Evolutionary conservation across 2,888 invertebrate species (phyloP).

Genomic region (Leptothorax acervorum): DNA sequence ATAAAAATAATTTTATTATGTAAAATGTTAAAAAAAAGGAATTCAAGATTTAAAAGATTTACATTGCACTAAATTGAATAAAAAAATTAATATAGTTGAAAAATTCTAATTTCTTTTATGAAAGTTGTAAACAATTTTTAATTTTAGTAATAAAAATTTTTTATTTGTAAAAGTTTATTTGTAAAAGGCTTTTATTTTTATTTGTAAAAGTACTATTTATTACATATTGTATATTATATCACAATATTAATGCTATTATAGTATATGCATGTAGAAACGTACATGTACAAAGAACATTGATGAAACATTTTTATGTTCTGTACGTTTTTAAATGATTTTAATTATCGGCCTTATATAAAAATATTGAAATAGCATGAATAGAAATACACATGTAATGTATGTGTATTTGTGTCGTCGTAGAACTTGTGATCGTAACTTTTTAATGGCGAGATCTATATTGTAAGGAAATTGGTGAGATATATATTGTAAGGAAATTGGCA

Average conservation of each 20-base stretch:
- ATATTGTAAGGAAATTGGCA: too few species aligned
- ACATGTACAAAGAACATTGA: not conserved
- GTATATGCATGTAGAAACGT: not conserved
- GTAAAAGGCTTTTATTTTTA: not conserved
- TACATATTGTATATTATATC: not conserved
- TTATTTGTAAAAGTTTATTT: not conserved
- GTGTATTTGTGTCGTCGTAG: not conserved
- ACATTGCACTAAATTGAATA: not conserved
- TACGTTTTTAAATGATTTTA: not conserved
- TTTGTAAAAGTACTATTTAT: not conserved
- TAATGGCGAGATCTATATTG: not conserved
- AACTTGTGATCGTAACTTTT: not conserved
- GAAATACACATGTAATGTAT: not conserved
- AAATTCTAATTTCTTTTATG: conserved; percentile 7
- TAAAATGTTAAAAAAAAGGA: not conserved
- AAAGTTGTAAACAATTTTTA: conserved; percentile 15
- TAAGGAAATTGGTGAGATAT: too few species aligned
- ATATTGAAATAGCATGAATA: not conserved
- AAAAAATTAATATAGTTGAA: not conserved
- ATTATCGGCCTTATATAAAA: not conserved
- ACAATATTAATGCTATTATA: not conserved
- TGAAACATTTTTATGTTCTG: conserved; percentile 6
- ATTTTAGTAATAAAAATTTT: conserved; percentile 1
- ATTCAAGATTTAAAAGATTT: not conserved
- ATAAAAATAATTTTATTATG: not conserved